These are phyloP conservation scores for Polydrusus tereticollis DNA, from an alignment of 2,888 invertebrate genomes.

Conservation along the genomic window DNA sequence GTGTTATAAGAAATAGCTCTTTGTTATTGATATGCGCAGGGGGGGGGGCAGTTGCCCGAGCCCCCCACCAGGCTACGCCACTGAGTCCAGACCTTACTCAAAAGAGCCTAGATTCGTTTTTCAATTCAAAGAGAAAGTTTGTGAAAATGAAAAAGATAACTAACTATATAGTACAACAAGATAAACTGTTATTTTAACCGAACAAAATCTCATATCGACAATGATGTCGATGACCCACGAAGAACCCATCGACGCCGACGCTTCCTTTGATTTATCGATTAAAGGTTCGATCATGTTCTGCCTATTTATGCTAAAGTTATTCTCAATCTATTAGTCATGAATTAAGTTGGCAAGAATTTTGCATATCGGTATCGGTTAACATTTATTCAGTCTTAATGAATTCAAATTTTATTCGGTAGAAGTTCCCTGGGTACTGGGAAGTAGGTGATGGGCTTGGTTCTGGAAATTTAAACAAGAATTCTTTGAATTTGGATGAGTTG, in stretches of 20 bases:
- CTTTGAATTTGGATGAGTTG: too few relatives aligned
- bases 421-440: background rate
- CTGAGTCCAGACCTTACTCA: too few relatives aligned
- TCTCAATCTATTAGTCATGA: background rate
- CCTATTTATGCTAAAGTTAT: slow-evolving; percentile 10
- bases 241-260: background rate
- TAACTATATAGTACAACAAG: too few relatives aligned
- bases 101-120: too few relatives aligned
- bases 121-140: too few relatives aligned
- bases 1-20: too few relatives aligned
- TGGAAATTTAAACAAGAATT: too few relatives aligned
- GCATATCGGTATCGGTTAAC: background rate
- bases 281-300: background rate
- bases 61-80: too few relatives aligned
- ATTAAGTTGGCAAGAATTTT: background rate
- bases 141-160: too few relatives aligned
- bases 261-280: background rate
- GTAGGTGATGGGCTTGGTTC: background rate
- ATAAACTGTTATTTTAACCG: too few relatives aligned
- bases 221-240: slow-evolving; percentile 5
- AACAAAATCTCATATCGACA: background rate
- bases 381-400: background rate
- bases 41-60: too few relatives aligned
- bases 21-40: too few relatives aligned
- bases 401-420: background rate